Percentiles rank a stretch among this genome's conserved stretches.
Conservation (phyloP, 2,888 invertebrate genomes). For the Amblyteles armatorius region DNA sequence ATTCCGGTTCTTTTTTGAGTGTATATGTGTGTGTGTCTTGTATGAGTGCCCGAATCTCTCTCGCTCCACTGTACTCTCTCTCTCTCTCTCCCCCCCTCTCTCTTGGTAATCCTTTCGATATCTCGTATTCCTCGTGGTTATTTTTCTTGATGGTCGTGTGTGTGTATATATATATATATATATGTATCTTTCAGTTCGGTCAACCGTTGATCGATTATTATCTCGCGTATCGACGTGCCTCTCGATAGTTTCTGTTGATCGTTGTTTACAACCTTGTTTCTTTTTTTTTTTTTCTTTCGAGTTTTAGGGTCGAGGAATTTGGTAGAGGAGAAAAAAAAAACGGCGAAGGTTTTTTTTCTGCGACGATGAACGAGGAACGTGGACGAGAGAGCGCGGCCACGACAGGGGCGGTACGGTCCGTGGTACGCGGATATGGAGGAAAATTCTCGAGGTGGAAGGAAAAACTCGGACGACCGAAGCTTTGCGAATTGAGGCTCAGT, state of each 20-base stretch:
- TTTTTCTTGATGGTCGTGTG: constrained; percentile 22
- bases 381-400: constrained; percentile 52
- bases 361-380: constrained; percentile 27
- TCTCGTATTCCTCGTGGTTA: constrained; percentile 17
- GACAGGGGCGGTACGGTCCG: constrained; percentile 57
- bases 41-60: background rate
- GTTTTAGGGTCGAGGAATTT: constrained; percentile 40
- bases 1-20: background rate
- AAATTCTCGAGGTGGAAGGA: constrained; percentile 14
- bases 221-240: constrained; percentile 44
- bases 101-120: constrained; percentile 6
- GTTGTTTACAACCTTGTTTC: constrained; percentile 41
- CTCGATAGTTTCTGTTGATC: constrained; percentile 46
- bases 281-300: constrained; percentile 28
- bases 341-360: constrained; percentile 11
- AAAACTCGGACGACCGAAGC: constrained; percentile 22
- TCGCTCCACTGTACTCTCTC: constrained; percentile 17
- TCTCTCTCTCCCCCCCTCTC: background rate
- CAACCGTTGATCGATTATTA: constrained; percentile 50
- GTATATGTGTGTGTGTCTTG: background rate
- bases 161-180: constrained; percentile 35
- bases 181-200: constrained; percentile 16
- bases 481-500: constrained; percentile 75
- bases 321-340: constrained; percentile 11
- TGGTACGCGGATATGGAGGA: constrained; percentile 45